phyloP scores from a whole-genome alignment of 2,113 vertebrate species.

The Phylloscopus whistleri region DNA sequence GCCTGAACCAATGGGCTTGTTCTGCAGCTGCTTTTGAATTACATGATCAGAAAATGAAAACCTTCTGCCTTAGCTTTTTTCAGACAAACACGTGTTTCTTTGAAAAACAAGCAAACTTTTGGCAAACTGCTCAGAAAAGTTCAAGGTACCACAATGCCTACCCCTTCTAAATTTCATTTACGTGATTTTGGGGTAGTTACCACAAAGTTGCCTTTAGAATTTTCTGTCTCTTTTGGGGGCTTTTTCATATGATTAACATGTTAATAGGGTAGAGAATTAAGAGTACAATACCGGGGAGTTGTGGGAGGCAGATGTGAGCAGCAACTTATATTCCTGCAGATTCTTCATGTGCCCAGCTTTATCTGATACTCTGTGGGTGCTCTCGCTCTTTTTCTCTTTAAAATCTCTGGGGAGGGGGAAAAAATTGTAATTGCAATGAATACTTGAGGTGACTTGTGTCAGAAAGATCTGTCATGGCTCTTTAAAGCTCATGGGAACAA shows the following conservation, averaged over 20 bases:
- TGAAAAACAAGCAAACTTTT: conserved; percentile 19
- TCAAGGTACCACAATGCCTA: not conserved
- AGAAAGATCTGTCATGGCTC: conserved; percentile 54
- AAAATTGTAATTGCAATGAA: not conserved
- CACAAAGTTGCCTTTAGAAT: not conserved
- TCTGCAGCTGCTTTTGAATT: conserved; percentile 30
- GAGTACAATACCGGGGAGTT: not conserved
- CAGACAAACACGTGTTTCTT: not conserved
- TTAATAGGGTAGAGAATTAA: conserved; percentile 2
- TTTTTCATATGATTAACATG: not conserved
- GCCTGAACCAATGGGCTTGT: not conserved
- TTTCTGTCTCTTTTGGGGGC: not conserved
- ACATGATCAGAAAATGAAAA: conserved; percentile 47
- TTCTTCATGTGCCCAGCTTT: conserved; percentile 29
- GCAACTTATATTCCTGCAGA: conserved; percentile 47
- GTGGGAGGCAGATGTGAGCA: not conserved
- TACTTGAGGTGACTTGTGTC: conserved; percentile 43
- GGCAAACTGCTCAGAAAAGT: not conserved
- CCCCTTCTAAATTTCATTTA: not conserved
- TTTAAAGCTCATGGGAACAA: conserved; percentile 50
- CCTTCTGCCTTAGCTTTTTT: not conserved
- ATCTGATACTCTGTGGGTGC: not conserved
- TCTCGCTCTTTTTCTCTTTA: not conserved
- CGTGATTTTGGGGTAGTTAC: not conserved
- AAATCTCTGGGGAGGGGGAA: not conserved